A percentile compares a stretch with the other conserved stretches of the same genome.
Conservation (phyloP, 2,888 invertebrate genomes). For the Cerceris rybyensis region DNA sequence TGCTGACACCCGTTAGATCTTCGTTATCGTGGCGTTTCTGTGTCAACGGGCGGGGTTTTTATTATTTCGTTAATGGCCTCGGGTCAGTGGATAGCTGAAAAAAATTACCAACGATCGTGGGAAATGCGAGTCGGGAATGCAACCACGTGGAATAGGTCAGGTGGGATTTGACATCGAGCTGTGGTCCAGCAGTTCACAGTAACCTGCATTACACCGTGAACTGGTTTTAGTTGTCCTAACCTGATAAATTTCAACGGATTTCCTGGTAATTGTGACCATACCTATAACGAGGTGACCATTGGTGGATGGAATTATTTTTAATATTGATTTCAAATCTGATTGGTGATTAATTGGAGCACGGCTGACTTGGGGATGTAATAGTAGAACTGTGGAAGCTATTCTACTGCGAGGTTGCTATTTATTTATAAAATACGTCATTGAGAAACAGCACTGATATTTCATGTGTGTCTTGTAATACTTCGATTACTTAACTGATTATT, state of each 20-base stretch:
- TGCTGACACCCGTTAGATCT: slow-evolving; percentile 30
- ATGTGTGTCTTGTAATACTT: too few relatives aligned
- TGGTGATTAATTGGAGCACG: too few relatives aligned
- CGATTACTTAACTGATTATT: too few relatives aligned
- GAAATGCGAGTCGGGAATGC: slow-evolving; percentile 42
- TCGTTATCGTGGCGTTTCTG: slow-evolving; percentile 42
- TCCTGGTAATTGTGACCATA: slow-evolving; percentile 1
- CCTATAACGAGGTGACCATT: not conserved
- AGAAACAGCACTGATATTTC: too few relatives aligned
- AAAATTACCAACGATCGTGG: slow-evolving; percentile 49
- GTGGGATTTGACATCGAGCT: slow-evolving; percentile 50
- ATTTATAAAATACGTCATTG: too few relatives aligned
- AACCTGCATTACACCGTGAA: slow-evolving; percentile 6
- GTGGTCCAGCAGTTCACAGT: slow-evolving; percentile 5
- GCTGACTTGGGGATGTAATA: too few relatives aligned
- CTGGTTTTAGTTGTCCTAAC: slow-evolving; percentile 20
- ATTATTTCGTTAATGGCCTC: slow-evolving; percentile 57
- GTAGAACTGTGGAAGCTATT: too few relatives aligned
- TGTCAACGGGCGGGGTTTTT: slow-evolving; percentile 47
- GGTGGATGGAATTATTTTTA: too few relatives aligned
- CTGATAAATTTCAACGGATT: slow-evolving; percentile 18
- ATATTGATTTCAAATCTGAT: too few relatives aligned
- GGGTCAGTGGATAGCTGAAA: slow-evolving; percentile 36
- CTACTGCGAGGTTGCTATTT: too few relatives aligned
- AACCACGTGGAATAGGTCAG: slow-evolving; percentile 39